phyloP scores from a whole-genome alignment of 2,797 vertebrate species.

The Sciurus carolinensis region DNA sequence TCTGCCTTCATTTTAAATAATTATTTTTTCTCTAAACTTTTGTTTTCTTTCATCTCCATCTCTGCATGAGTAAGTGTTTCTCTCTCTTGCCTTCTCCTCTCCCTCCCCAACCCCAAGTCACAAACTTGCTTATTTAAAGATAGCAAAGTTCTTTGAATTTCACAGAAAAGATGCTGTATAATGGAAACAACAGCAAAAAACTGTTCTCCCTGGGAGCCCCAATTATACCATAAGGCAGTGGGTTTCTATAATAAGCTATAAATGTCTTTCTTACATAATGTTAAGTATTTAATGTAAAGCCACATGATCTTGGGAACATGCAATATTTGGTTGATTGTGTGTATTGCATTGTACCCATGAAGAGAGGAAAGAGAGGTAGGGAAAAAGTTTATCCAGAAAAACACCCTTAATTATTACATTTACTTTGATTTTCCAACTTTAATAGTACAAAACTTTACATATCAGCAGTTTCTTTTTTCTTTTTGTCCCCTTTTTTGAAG shows the following conservation, averaged over 20 bases:
- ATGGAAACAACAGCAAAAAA: conserved; percentile 15
- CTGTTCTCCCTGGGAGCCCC: neutral
- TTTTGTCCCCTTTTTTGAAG: neutral
- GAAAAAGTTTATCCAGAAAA: neutral
- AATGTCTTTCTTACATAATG: conserved; percentile 41
- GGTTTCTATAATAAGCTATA: conserved; percentile 63
- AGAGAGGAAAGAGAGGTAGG: neutral
- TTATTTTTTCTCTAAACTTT: neutral
- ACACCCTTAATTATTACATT: neutral
- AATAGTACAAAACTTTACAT: neutral
- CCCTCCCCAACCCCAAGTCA: neutral
- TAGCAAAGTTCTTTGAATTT: conserved; percentile 31
- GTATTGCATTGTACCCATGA: neutral
- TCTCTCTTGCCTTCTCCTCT: neutral
- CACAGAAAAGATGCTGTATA: neutral
- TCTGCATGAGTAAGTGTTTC: neutral
- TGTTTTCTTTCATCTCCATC: neutral
- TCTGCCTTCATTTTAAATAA: neutral
- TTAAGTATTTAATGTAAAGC: conserved; percentile 53
- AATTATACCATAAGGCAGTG: neutral
- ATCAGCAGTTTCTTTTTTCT: neutral
- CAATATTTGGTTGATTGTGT: neutral
- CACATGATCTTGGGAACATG: neutral
- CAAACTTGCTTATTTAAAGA: conserved; percentile 26
- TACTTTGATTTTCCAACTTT: neutral